A percentile compares a stretch with the other conserved stretches of the same genome.
Evolutionary conservation across 2,888 invertebrate genomes (phyloP).

Genomic region (Pharmacophagus antenor): DNA sequence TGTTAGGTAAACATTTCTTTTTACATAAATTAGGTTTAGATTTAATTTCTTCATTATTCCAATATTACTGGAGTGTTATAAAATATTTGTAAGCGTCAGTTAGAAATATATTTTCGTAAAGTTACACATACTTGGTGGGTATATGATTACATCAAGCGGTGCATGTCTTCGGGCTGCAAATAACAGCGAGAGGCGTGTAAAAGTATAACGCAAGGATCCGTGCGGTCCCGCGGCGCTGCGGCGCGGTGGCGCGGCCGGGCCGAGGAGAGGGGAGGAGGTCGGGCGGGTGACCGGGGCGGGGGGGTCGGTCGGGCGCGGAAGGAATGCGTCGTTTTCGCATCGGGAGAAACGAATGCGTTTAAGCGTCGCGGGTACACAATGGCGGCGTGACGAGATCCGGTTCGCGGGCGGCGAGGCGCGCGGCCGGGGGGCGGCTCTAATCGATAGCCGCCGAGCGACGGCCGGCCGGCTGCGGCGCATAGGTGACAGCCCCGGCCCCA

Average conservation of each 20-base stretch:
- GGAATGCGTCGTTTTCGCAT: slow-evolving; percentile 82
- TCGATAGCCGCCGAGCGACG: slow-evolving; percentile 80
- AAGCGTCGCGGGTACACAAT: slow-evolving; percentile 81
- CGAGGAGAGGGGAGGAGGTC: slow-evolving; percentile 46
- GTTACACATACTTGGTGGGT: neutral
- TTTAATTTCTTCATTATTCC: no score
- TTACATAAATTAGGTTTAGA: no score
- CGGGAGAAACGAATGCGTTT: slow-evolving; percentile 82
- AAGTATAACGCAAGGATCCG: slow-evolving; percentile 72
- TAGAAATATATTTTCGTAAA: neutral
- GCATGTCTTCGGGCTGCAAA: slow-evolving; percentile 24
- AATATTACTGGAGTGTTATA: neutral
- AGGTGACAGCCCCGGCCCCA: slow-evolving; percentile 79
- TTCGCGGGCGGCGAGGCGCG: slow-evolving; percentile 74
- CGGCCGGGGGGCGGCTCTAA: slow-evolving; percentile 59
- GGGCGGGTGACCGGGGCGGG: slow-evolving; percentile 42
- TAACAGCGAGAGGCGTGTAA: slow-evolving; percentile 50
- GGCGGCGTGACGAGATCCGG: slow-evolving; percentile 81
- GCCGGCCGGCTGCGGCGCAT: slow-evolving; percentile 79
- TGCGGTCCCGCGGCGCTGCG: slow-evolving; percentile 45
- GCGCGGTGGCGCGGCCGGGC: slow-evolving; percentile 44
- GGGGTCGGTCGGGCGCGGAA: slow-evolving; percentile 74
- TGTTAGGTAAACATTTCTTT: no score
- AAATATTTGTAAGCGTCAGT: neutral
- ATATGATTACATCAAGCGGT: neutral